Conservation (phyloP, 2,888 invertebrate species). For the Eumerus sabulonum region DNA sequence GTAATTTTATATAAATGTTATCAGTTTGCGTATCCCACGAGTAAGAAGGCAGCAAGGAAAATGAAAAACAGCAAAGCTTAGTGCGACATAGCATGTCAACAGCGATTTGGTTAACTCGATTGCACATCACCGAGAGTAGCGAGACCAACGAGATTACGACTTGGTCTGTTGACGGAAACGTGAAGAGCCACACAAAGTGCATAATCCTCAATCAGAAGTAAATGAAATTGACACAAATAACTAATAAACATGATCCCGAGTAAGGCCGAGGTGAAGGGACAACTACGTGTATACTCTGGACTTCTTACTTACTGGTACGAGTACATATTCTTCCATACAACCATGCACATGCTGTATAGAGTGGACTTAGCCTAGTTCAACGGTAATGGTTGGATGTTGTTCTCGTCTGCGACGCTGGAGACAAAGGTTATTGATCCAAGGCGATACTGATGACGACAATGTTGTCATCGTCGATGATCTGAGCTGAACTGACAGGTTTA, state of each 20-base stretch:
- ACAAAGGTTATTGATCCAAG: slow-evolving; percentile 14
- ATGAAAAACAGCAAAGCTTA: slow-evolving; percentile 6
- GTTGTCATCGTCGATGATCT: not conserved
- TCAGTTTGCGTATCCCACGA: no score
- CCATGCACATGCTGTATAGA: not conserved
- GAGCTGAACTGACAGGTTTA: no score
- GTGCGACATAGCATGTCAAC: slow-evolving; percentile 48
- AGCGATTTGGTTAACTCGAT: slow-evolving; percentile 51
- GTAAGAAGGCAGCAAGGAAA: no score
- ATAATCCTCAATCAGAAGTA: slow-evolving; percentile 48
- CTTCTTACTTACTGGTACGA: slow-evolving; percentile 1
- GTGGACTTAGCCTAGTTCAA: slow-evolving; percentile 17
- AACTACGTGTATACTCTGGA: slow-evolving; percentile 8
- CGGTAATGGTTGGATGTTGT: slow-evolving; percentile 3
- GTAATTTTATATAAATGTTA: no score
- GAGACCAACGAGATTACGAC: slow-evolving; percentile 15
- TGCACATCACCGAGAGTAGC: slow-evolving; percentile 33
- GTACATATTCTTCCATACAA: not conserved
- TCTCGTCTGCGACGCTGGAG: not conserved
- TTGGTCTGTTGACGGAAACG: slow-evolving; percentile 39
- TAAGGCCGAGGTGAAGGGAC: slow-evolving; percentile 48
- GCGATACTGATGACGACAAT: slow-evolving; percentile 9
- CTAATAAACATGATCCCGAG: slow-evolving; percentile 63
- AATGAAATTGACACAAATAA: slow-evolving; percentile 63
- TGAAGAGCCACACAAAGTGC: slow-evolving; percentile 62